Conservation (phyloP, 2,113 vertebrate genomes). For the Coptodon rendalli region DNA sequence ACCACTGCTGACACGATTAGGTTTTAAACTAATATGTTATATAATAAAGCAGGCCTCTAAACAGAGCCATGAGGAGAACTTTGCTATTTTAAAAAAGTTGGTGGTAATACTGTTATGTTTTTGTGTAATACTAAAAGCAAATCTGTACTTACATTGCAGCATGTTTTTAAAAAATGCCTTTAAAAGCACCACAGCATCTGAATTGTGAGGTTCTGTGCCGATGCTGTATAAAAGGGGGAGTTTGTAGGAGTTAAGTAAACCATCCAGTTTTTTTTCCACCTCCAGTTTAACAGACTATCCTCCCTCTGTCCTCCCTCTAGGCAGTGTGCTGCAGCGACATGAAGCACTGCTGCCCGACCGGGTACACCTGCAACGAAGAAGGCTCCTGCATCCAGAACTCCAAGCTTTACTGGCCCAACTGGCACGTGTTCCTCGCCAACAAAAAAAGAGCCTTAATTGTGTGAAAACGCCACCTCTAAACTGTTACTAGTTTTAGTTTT, state of each 20-base stretch:
- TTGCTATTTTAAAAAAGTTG: not conserved
- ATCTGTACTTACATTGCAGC: not conserved
- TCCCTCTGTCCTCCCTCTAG: slow-evolving; percentile 28
- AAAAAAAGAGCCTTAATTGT: slow-evolving; percentile 28
- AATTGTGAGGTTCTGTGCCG: not conserved
- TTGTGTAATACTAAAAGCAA: not conserved
- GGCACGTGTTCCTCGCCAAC: slow-evolving; percentile 22
- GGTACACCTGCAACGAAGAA: not conserved
- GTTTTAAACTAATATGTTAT: not conserved
- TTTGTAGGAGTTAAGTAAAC: accelerated
- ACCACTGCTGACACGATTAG: not conserved
- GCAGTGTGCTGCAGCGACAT: slow-evolving; percentile 70
- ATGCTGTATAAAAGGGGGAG: not conserved
- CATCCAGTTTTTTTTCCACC: not conserved
- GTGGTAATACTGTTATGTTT: not conserved
- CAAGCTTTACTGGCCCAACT: slow-evolving; percentile 29
- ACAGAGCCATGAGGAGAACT: not conserved
- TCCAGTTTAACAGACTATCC: not conserved
- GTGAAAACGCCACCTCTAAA: not conserved
- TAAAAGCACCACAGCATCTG: not conserved
- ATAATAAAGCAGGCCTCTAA: not conserved
- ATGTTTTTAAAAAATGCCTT: accelerated
- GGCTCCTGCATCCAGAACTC: slow-evolving; percentile 20
- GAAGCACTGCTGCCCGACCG: slow-evolving; percentile 58
- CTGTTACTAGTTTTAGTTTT: not conserved